phyloP scores from a whole-genome alignment of 2,113 vertebrate genomes.

The Poecilia latipinna region DNA sequence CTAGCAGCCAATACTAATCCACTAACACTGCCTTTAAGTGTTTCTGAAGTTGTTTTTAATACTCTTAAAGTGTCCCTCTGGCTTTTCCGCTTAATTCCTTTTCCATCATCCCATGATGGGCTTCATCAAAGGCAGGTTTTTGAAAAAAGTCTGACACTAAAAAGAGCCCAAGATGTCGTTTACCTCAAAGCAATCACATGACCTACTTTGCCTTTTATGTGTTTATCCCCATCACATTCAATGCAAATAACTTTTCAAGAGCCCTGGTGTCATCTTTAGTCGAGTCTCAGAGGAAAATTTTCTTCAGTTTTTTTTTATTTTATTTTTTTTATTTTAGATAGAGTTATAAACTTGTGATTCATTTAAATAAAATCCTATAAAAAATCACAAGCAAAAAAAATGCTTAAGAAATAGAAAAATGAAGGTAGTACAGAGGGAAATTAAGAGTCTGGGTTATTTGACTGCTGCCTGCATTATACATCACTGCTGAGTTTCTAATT shows the following conservation, averaged over 20 bases:
- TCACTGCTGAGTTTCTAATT: slow-evolving; percentile 47
- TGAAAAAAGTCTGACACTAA: slow-evolving; percentile 12
- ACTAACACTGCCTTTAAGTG: slow-evolving; percentile 29
- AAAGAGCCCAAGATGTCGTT: slow-evolving; percentile 11
- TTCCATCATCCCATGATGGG: slow-evolving; percentile 24
- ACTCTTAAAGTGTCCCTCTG: slow-evolving; percentile 18
- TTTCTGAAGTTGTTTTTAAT: slow-evolving; percentile 25
- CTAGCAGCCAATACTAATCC: slow-evolving; percentile 12
- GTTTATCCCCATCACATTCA: slow-evolving; percentile 24
- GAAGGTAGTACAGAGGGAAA: neutral
- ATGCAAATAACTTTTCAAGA: slow-evolving; percentile 32
- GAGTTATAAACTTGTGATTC: slow-evolving; percentile 23
- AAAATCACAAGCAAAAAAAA: neutral
- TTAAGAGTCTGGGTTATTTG: slow-evolving; percentile 5
- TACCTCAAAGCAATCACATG: slow-evolving; percentile 41
- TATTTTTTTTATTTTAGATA: neutral
- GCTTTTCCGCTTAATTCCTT: slow-evolving; percentile 18
- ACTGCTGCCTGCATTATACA: slow-evolving; percentile 43
- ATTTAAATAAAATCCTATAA: slow-evolving; percentile 5
- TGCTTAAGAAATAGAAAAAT: neutral
- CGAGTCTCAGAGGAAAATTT: slow-evolving; percentile 11
- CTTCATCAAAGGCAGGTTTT: slow-evolving; percentile 31
- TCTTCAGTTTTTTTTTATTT: neutral
- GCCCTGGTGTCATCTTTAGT: slow-evolving; percentile 34
- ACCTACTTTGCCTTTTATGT: slow-evolving; percentile 35